Evolutionary conservation across 2,888 invertebrate species (phyloP).

Genomic region (Gymnocheta viridis): DNA sequence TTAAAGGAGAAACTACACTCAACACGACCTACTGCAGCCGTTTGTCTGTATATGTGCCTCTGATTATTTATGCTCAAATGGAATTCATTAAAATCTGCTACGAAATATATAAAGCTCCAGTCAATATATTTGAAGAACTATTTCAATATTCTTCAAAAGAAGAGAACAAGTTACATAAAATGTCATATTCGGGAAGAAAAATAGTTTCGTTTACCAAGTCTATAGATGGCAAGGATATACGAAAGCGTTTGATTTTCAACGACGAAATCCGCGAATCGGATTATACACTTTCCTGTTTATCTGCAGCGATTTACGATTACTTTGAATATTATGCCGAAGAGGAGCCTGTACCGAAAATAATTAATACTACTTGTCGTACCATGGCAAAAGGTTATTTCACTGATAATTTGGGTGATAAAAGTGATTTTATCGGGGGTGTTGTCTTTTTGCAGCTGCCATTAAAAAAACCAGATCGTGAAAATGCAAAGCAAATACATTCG

Average conservation of each 20-base stretch:
- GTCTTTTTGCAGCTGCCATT: constrained; percentile 80
- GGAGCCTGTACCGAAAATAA: constrained; percentile 74
- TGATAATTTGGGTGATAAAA: constrained; percentile 76
- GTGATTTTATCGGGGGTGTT: constrained; percentile 79
- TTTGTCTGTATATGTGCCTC: constrained; percentile 77
- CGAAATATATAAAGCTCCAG: constrained; percentile 79
- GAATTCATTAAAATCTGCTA: constrained; percentile 78
- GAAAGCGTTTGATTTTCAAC: constrained; percentile 74
- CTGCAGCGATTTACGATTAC: constrained; percentile 79
- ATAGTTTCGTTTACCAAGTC: constrained; percentile 80
- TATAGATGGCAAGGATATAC: constrained; percentile 78
- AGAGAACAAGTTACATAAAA: constrained; percentile 78
- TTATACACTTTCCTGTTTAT: constrained; percentile 78
- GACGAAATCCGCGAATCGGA: constrained; percentile 78
- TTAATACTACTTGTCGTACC: constrained; percentile 80
- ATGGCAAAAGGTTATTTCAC: constrained; percentile 80
- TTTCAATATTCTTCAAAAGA: constrained; percentile 78
- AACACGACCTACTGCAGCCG: constrained; percentile 77
- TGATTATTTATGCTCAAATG: constrained; percentile 78
- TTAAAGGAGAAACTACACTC: constrained; percentile 76
- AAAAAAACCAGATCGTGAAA: constrained; percentile 74
- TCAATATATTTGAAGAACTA: constrained; percentile 80
- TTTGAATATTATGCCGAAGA: constrained; percentile 74
- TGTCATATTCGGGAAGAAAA: constrained; percentile 81
- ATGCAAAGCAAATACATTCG: constrained; percentile 76